Evolutionary conservation across 2,113 vertebrate genomes (phyloP), one percentile per base, ranked within the genome.

Genomic region (Caranx ignobilis): DNA sequence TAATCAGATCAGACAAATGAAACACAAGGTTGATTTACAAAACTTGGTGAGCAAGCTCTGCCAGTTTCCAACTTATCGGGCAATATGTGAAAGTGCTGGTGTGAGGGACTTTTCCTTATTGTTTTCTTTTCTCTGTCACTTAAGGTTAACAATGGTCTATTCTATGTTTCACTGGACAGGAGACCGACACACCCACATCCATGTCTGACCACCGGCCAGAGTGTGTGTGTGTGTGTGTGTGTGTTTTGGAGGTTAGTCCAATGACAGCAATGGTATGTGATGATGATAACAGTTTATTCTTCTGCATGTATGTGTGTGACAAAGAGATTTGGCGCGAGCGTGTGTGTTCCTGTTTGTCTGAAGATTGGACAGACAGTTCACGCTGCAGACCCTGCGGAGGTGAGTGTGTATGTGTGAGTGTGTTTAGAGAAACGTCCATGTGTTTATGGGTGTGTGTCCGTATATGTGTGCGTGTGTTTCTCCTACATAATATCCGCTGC

Each of bases 321-420:
- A 11, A 11, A 19, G 35, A 70, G 18, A 68, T 35, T 35, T 68
- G 26, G 39, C 0, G 11, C 26, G 70, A 74, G 63, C 56, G 37
- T 37, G n/a, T 26, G 56, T 74, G 60, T 84, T 80, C 81, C 75
- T 91, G 89, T 91, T 86, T 86, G 55, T 74, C 83, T 78, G 82
- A 65, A 19, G 68, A 54, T 48, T 59, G 55, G 82, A 82, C 71
- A 62, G 71, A 71, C 71, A 65, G 87, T 87, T 91, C 78, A 78
- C 43, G 26, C 35, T 47, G 12, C n/a, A 57, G 62, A 67, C 74
- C 83, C 83, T 87, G 73, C 69, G 59, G 39, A 83, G 79, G 77
- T 84, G 80, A 77, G 32, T 60, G 37, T 55, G 54, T 56, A 13
- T 19, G 74, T 74, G 71, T 80, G 61, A 43, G 68, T 65, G 73